Evolutionary conservation across 2,113 vertebrate genomes (phyloP), one percentile per base, ranked within the genome.

Genomic region (Strix uralensis): DNA sequence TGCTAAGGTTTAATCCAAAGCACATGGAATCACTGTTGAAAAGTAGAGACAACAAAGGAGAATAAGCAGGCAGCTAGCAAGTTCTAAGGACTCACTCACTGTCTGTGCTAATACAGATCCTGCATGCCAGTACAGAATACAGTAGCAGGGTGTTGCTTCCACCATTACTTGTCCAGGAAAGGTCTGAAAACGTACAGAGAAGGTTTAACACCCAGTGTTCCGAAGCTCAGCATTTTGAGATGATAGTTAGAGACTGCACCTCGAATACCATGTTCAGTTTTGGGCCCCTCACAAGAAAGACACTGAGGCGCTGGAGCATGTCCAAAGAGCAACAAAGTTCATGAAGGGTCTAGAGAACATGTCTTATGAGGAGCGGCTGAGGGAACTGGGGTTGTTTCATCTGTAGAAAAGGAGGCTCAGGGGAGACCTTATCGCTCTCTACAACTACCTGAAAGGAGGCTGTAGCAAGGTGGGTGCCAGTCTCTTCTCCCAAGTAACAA

Each of bases 401-500:
- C 26, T 36, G 11, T 15, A 71, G 66, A 59, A 59, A 7, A 72
- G 49, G 21, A 46, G 49, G 21, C 21, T 65, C 4, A 55, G 6
- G 22, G 55, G 55, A n/a, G 13, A 65, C 5, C 32, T 65, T 2
- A 47, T 21, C 2, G 1, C 22, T 13, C 12, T 65, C 58, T 63
- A 20, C 21, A 65, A 7, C 38, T 10, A 15, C 57, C 15, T 86
- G 52, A 66, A 75, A 34, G n/a, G 52, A 58, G 23, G 23, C 3
- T 51, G 62, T 23, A 16, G 15, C 1, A 2, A 86, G 27, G 21
- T 22, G 11, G 17, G 4, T 7, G 16, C 22, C 0, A 1, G 34
- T 29, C 38, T 83, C 57, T 59, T 71, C 36, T 40, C 22, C 8
- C 30, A 59, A 15, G 44, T 20, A 25, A 17, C 19, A 21, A 30